A percentile compares a stretch with the other conserved stretches of the same genome.
Conservation (phyloP, 37 sponge, comb jelly and placozoan genomes). For the Halichondria panicea region DNA sequence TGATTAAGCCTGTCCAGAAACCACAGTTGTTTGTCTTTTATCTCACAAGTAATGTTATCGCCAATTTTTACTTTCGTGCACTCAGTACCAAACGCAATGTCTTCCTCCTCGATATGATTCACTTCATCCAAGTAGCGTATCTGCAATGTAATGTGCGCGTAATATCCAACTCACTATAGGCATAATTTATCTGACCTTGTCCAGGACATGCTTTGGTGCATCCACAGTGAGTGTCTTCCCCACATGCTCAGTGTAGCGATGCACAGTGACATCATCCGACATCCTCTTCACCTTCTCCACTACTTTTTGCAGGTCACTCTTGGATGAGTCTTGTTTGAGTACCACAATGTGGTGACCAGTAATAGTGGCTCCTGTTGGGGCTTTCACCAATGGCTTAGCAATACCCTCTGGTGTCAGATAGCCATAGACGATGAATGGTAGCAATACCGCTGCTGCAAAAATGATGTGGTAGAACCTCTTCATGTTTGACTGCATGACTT, state of each 20-base stretch:
- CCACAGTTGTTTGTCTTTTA: slow-evolving; percentile 32
- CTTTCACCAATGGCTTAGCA: slow-evolving; percentile 30
- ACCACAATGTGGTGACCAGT: slow-evolving; percentile 55
- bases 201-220: slow-evolving; percentile 19
- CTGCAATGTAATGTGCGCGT: too few species aligned
- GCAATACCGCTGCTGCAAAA: too few species aligned
- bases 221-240: slow-evolving; percentile 52
- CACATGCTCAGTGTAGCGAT: slow-evolving; percentile 25
- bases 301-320: not conserved
- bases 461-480: too few species aligned
- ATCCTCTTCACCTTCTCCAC: not conserved
- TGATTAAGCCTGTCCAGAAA: slow-evolving; percentile 72
- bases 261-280: slow-evolving; percentile 20
- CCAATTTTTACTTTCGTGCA: too few species aligned
- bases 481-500: too few species aligned
- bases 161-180: too few species aligned
- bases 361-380: slow-evolving; percentile 1
- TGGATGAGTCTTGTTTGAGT: slow-evolving; percentile 25
- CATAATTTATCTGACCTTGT: slow-evolving; percentile 38
- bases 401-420: too few species aligned
- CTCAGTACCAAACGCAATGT: slow-evolving; percentile 32
- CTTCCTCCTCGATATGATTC: slow-evolving; percentile 56
- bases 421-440: too few species aligned
- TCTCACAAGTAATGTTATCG: too few species aligned
- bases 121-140: slow-evolving; percentile 41